These are phyloP conservation scores for Trematomus bernacchii DNA, from an alignment of 2,797 vertebrate genomes.

Conservation along the genomic window DNA sequence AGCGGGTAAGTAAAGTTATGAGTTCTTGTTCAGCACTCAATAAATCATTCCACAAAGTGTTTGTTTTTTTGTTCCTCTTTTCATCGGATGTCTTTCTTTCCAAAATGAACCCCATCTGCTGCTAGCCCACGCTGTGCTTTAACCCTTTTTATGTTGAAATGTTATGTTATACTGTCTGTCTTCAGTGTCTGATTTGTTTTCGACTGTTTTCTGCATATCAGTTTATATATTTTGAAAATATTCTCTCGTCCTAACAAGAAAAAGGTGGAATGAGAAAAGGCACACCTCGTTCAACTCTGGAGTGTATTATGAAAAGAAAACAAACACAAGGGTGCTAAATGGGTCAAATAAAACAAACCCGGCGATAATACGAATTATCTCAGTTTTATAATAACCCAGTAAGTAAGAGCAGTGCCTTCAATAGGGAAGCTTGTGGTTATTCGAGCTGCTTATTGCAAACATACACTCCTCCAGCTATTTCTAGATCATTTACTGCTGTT, in stretches of 20 bases:
- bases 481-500: conserved; percentile 65
- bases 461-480: conserved; percentile 65
- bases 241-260: not conserved
- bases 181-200: conserved; percentile 1
- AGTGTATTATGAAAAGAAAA: conserved; percentile 5
- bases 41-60: too few species aligned
- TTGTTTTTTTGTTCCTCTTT: not conserved
- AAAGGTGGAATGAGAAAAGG: conserved; percentile 13
- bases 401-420: conserved; percentile 20
- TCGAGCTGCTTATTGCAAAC: conserved; percentile 43
- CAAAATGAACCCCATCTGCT: conserved; percentile 58
- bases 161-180: conserved; percentile 3
- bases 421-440: conserved; percentile 26
- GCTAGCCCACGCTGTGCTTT: conserved; percentile 24
- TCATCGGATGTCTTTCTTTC: conserved; percentile 33
- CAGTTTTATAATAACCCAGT: conserved; percentile 12
- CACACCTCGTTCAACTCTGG: not conserved
- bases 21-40: conserved; percentile 26
- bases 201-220: not conserved
- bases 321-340: not conserved
- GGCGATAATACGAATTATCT: not conserved
- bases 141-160: conserved; percentile 29
- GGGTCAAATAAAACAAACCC: not conserved
- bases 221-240: not conserved
- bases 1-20: conserved; percentile 37